A percentile compares a stretch with the other conserved stretches of the same genome.
Conservation (phyloP, 2,797 vertebrate genomes). For the Sebastiscus tertius region DNA sequence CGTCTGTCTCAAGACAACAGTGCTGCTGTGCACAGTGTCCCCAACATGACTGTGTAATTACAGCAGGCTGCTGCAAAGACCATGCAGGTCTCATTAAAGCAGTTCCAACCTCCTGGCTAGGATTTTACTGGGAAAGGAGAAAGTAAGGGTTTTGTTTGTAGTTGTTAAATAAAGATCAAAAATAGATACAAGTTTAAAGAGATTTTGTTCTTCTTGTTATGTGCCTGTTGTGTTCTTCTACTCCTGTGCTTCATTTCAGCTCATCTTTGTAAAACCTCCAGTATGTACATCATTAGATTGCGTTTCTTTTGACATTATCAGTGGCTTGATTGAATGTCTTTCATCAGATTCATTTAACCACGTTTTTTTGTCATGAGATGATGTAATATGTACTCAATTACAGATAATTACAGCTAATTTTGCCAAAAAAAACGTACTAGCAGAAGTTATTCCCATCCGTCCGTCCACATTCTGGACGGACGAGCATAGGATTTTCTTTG, state of each 20-base stretch:
- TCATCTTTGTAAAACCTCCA: conserved; percentile 1
- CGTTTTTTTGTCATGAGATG: conserved; percentile 19
- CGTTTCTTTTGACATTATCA: conserved; percentile 9
- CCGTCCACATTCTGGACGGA: conserved; percentile 4
- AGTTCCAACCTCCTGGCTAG: conserved; percentile 27
- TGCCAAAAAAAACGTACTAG: conserved; percentile 31
- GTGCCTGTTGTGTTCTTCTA: conserved; percentile 1
- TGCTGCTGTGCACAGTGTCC: conserved; percentile 41
- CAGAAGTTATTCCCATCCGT: conserved; percentile 16
- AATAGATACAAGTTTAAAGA: conserved; percentile 4
- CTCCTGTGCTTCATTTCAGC: not conserved
- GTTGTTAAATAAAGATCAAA: conserved; percentile 26
- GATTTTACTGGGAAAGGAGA: conserved; percentile 29
- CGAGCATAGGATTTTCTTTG: conserved; percentile 28
- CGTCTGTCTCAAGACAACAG: conserved; percentile 52
- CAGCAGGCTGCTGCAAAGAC: conserved; percentile 41
- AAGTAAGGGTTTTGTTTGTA: conserved; percentile 23
- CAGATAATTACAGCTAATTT: conserved; percentile 24
- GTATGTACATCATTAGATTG: not conserved
- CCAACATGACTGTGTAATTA: conserved; percentile 48
- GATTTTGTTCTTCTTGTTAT: not conserved
- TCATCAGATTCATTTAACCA: conserved; percentile 10
- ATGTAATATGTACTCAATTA: conserved; percentile 17
- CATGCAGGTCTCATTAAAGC: conserved; percentile 56
- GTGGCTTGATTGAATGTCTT: conserved; percentile 9